phyloP scores from a whole-genome alignment of 2,888 invertebrate species.

The Tiphia femorata region DNA sequence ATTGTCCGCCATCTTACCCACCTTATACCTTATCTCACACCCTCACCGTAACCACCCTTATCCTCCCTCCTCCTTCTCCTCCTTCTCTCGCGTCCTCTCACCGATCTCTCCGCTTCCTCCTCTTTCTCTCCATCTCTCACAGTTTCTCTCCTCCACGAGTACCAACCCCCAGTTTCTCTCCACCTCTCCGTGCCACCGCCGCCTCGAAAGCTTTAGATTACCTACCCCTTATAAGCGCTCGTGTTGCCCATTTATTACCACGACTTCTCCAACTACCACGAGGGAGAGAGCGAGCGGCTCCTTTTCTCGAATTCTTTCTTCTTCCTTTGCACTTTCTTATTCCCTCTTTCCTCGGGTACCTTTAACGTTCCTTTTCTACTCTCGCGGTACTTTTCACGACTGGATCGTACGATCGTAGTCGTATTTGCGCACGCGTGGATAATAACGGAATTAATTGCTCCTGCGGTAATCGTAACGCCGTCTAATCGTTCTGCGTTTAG shows the following conservation, averaged over 20 bases:
- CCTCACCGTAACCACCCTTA: conserved; percentile 50
- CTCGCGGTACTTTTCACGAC: too few relatives aligned
- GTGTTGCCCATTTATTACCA: conserved; percentile 68
- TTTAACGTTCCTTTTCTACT: too few relatives aligned
- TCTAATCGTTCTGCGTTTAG: too few relatives aligned
- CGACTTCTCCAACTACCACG: conserved; percentile 58
- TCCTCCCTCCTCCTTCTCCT: conserved; percentile 38
- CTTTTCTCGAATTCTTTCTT: conserved; percentile 15
- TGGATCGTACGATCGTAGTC: too few relatives aligned
- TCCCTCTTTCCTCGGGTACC: conserved; percentile 16
- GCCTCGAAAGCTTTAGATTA: conserved; percentile 65
- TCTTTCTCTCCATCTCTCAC: conserved; percentile 23
- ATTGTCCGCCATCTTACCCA: conserved; percentile 69
- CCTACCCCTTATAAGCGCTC: conserved; percentile 68
- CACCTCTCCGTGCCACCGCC: conserved; percentile 43
- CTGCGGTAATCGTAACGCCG: too few relatives aligned
- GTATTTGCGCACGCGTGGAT: too few relatives aligned
- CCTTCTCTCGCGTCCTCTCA: conserved; percentile 16
- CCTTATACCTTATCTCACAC: conserved; percentile 67
- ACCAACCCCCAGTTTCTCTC: conserved; percentile 24
- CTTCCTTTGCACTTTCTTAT: conserved; percentile 7
- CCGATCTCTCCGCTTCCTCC: conserved; percentile 29
- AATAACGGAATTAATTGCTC: too few relatives aligned
- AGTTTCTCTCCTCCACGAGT: conserved; percentile 29
- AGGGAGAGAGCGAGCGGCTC: conserved; percentile 43